Percentiles rank a stretch among this genome's conserved stretches.
phyloP scores from a whole-genome alignment of 2,888 invertebrate genomes.

The Caenorhabditis sulstoni region DNA sequence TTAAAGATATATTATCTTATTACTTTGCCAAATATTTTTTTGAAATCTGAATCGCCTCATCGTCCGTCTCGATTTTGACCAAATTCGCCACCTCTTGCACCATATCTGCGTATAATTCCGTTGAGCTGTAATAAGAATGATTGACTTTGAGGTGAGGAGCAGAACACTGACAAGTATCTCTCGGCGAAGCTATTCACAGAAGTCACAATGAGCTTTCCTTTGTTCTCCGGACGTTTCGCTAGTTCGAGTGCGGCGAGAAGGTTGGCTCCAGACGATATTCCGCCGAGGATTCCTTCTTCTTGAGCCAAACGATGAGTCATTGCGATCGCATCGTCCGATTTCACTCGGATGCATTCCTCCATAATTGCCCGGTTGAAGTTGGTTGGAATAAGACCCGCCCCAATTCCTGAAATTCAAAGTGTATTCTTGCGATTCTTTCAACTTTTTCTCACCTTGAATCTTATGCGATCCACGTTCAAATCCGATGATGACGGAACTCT shows the following conservation, averaged over 20 bases:
- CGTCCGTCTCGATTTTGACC: constrained; percentile 27
- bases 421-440: too few species aligned
- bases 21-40: constrained; percentile 24
- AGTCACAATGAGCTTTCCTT: constrained; percentile 72
- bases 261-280: constrained; percentile 73
- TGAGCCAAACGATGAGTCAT: constrained; percentile 68
- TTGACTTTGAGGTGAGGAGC: too few species aligned
- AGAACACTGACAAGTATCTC: constrained; percentile 65
- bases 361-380: constrained; percentile 57
- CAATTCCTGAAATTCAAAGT: constrained; percentile 64
- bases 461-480: too few species aligned
- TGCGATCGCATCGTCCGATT: constrained; percentile 62
- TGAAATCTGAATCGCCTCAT: constrained; percentile 33
- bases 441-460: too few species aligned
- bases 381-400: constrained; percentile 68
- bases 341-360: constrained; percentile 58
- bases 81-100: constrained; percentile 41
- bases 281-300: constrained; percentile 69
- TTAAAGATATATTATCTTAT: too few species aligned
- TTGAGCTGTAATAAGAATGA: constrained; percentile 4
- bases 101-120: constrained; percentile 47
- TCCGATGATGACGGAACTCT: too few species aligned
- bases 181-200: constrained; percentile 71
- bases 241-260: constrained; percentile 68
- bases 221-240: constrained; percentile 65